Conservation (phyloP, 2,113 vertebrate genomes). For the Corythaeola cristata region DNA sequence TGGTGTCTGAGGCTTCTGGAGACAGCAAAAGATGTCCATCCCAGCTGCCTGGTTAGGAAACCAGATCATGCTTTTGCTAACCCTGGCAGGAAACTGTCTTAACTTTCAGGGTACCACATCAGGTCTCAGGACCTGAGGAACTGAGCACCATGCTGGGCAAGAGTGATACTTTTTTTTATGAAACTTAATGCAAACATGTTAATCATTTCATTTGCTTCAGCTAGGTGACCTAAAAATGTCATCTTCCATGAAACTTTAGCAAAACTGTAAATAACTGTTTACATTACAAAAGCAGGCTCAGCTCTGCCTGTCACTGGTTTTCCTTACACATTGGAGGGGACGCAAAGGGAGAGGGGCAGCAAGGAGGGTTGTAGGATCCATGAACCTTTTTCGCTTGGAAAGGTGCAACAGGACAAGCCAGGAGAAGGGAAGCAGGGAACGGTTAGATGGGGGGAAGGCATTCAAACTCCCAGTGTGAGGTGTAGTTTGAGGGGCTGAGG, state of each 20-base stretch:
- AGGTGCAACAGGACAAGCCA: background rate
- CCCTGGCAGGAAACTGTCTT: background rate
- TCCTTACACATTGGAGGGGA: background rate
- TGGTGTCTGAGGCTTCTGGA: background rate
- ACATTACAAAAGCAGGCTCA: background rate
- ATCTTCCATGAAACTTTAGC: background rate
- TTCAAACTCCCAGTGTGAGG: background rate
- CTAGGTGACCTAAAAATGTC: constrained; percentile 47
- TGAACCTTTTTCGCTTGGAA: background rate
- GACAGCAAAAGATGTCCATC: background rate
- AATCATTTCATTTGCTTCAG: background rate
- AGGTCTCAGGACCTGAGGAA: background rate
- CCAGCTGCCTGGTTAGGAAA: background rate
- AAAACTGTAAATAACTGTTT: constrained; percentile 52
- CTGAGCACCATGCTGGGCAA: background rate
- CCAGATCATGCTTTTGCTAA: background rate
- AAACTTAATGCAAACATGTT: background rate
- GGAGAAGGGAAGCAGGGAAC: background rate
- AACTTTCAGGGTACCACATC: background rate
- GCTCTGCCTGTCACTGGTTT: background rate
- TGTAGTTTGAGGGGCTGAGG: background rate
- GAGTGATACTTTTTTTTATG: background rate
- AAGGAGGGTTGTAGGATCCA: background rate
- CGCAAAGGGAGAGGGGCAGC: background rate
- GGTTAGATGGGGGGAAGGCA: too few relatives aligned